Evolutionary conservation across 2,888 invertebrate species (phyloP), one percentile per base, ranked within the genome.

Genomic region (Sialis fuliginosa): DNA sequence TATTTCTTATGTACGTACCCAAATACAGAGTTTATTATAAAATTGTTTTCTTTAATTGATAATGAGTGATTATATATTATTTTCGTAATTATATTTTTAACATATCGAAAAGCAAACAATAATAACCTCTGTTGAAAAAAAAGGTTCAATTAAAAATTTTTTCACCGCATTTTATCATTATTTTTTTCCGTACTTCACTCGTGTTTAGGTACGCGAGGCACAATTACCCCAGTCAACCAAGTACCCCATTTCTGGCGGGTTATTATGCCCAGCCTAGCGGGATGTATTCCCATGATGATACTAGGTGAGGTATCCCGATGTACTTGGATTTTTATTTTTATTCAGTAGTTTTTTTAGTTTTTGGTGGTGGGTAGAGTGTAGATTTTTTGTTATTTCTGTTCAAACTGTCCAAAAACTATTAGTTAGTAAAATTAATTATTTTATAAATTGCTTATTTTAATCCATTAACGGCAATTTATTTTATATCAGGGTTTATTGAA

Each of bases 171-270:
- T n/a, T 1, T n/a, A 9, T 12, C n/a, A 10, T 33, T 3, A 22
- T 30, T 13, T 33, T 39, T 10, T 39, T 39, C 35, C 33, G 22
- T 46, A 33, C 5, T 45, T 45, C 7, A 10, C 33, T 42, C 13
- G 13, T 37, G 30, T 42, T 8, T 33, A 66, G 66, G 66, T 66
- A 63, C 60, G 60, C 63, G 52, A 58, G 63, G 54, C 65, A 65
- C 60, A 62, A 63, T 65, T 66, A 66, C 59, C 32, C 35, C 35
- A 64, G 62, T 55, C 64, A 64, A 53, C 51, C 60, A 52, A 62
- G 61, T 55, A 56, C 58, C 53, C 56, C 59, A 43, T 59, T 61
- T 48, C 46, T 58, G 51, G 58, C 57, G 47, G 59, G 59, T 56
- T 47, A 47, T 42, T 47, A 42, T 42, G 34, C 42, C 13, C 47